phyloP scores from a whole-genome alignment of 2,113 vertebrate genomes.

The Lagopus muta region DNA sequence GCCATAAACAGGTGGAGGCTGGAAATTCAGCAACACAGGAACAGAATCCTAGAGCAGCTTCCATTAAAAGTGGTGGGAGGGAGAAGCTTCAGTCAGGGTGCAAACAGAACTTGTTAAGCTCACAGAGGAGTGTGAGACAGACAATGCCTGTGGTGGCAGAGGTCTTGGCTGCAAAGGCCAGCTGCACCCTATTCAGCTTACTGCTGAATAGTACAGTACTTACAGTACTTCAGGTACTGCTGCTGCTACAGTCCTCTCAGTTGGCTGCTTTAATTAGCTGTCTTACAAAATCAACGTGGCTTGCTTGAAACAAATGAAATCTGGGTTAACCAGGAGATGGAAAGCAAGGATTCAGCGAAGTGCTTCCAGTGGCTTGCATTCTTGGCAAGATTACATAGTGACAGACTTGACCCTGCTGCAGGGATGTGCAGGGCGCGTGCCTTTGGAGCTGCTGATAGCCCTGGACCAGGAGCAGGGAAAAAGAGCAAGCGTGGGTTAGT shows the following conservation, averaged over 20 bases:
- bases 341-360: neutral
- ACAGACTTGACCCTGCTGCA: neutral
- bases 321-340: neutral
- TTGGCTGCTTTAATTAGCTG: neutral
- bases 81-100: neutral
- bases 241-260: neutral
- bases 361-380: neutral
- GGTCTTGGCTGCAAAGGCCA: neutral
- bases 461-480: neutral
- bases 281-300: neutral
- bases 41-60: constrained; percentile 20
- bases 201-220: too few relatives aligned
- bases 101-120: neutral
- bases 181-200: neutral
- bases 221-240: neutral
- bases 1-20: neutral
- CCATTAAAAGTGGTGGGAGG: constrained; percentile 19
- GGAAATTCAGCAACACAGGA: neutral
- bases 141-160: neutral
- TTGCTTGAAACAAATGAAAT: neutral
- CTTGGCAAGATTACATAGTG: neutral
- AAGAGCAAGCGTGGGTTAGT: neutral
- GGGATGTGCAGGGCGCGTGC: neutral
- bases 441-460: accelerated
- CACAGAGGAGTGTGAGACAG: neutral